Base-by-base conservation (phyloP, 2,888 invertebrate species). In the Acholoe squamosa region DNA sequence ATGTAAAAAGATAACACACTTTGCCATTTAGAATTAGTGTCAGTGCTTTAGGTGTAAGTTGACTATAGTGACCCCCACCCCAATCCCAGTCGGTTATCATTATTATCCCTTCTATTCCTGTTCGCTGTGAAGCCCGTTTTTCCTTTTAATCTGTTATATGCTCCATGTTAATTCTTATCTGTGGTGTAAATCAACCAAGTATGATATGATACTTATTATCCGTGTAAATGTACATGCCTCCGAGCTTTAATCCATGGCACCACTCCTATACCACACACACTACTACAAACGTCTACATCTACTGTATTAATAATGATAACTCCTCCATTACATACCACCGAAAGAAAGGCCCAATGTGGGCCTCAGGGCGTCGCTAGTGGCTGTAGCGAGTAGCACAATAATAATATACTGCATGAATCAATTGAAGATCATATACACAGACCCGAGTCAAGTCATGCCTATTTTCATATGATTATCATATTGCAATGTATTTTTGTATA, bases 401-500 rank as follows among this genome's bases (percentile, higher is more conserved):
- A 43, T 43, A 80, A 80, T 80, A 71, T 71, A 71, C 71, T 25
- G 80, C 80, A 80, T 80, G 80, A 80, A 43, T 43, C 80, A 34
- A 80, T 43, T 80, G 89, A 54, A 86, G 28, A 86, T 25, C 31
- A 28, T 86, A 54, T 86, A 86, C 56, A 86, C 67, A 89, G 52
- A 89, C 89, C 90, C 52, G 22, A 90, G 90, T 90, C 76, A 52
- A 90, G 84, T 52, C 51, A 77, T 67, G 61, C 84, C 84, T 90
- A 90, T 90, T 90, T 90, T 90, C 84, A 90, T 90, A 90, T 90
- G 51, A 84, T 86, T 90, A 90, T 90, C 84, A 90, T 90, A 90
- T 90, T 86, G 90, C 90, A 90, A 90, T 90, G 90, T 90, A 90
- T 90, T 90, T 90, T 90, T 90, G 90, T 90, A 90, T 90, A 86